phyloP scores from a whole-genome alignment of 2,888 invertebrate genomes.

The Phortica okadai region DNA sequence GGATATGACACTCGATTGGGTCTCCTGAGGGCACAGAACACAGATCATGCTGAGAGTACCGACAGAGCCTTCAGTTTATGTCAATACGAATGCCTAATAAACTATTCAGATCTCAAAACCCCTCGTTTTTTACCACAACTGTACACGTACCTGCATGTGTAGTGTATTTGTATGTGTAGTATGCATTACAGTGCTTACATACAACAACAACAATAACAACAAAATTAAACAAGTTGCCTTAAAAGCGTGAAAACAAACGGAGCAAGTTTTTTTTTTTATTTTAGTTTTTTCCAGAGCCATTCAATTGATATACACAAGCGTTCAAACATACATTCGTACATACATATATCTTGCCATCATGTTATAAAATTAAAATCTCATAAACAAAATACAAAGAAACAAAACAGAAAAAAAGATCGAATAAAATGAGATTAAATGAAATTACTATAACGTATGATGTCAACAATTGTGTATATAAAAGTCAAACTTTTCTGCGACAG shows the following conservation, averaged over 20 bases:
- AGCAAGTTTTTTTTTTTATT: slow-evolving; percentile 12
- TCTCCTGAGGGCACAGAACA: no score
- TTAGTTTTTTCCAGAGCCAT: slow-evolving; percentile 3
- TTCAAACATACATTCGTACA: neutral
- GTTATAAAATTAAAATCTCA: slow-evolving; percentile 17
- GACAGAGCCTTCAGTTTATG: no score
- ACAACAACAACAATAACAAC: neutral
- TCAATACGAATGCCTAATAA: no score
- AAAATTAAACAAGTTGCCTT: slow-evolving; percentile 55
- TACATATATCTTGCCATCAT: neutral
- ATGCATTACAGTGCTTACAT: neutral
- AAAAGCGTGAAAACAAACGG: slow-evolving; percentile 51
- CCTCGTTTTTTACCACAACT: neutral
- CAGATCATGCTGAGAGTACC: no score
- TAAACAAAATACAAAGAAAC: neutral
- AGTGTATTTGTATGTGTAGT: neutral
- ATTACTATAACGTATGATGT: slow-evolving; percentile 60
- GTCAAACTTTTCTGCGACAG: neutral
- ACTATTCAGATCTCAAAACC: no score
- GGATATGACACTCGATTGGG: no score
- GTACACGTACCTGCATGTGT: neutral
- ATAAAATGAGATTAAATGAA: slow-evolving; percentile 41
- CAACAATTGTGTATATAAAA: slow-evolving; percentile 45
- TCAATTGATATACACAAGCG: slow-evolving; percentile 4
- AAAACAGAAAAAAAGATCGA: slow-evolving; percentile 35